Evolutionary conservation across 1,140 invertebrate genomes (phyloP), one percentile per base, ranked within the genome.

Genomic region (Mya arenaria): DNA sequence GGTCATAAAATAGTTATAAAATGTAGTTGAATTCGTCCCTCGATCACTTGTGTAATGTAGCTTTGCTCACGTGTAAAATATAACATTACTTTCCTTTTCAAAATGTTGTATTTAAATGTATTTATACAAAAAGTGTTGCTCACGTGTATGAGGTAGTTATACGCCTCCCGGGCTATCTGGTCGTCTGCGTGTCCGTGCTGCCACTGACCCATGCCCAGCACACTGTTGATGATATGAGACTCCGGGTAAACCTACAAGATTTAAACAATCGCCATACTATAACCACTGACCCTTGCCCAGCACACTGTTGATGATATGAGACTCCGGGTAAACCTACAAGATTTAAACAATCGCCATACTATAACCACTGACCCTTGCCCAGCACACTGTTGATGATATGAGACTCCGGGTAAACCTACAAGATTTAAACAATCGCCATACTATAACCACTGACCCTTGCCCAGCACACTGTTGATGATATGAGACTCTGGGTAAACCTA

Each of bases 131-230:
- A 13, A 48, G 44, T 15, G 44, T 48, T 15, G 48, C 62, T 68
- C 68, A 78, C 75, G 41, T 78, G 75, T 32, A 78, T 65, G 1
- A 78, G 52, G 39, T 60, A 78, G 34, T 78, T 41, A 55, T 66
- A 78, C 8, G 62, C 62, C 62, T 30, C 17, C 34, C 23, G 66
- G 63, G 75, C 75, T 55, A 10, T 15, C 23, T 55, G 37, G 39
- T 78, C 75, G 1, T 78, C 23, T 3, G 23, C 30, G 41, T 78
- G 62, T 3, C 48, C 44, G 32, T n/a, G 58, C 48, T 25, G 66
- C 75, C 75, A 78, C 4, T 44, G 41, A 34, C 28, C 6, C 5
- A 66, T 56, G 13, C 62, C 52, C 4, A 78, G 34, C 1, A 78
- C 60, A 15, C 23, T 32, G 2, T 41, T 55, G 15, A 44, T 55